Conservation (phyloP, 2,888 invertebrate species). For the Lochmaea capreae region DNA sequence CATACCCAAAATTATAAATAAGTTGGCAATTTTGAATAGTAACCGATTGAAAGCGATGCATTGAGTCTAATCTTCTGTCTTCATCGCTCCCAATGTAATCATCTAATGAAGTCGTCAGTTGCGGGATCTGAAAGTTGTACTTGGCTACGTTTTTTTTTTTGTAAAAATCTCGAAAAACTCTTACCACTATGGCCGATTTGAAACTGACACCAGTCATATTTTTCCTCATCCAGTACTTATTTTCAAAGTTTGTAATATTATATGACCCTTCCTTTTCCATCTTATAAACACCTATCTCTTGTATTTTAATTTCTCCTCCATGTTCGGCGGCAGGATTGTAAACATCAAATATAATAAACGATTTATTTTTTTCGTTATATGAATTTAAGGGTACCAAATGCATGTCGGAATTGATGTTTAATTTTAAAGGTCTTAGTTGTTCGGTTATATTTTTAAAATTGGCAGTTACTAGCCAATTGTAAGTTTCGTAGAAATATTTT, state of each 20-base stretch:
- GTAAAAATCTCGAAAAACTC: background rate
- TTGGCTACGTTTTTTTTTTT: background rate
- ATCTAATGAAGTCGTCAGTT: constrained; percentile 58
- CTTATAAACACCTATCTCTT: constrained; percentile 67
- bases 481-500: constrained; percentile 56
- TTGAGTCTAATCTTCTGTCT: constrained; percentile 70
- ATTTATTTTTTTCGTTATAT: constrained; percentile 37
- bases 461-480: constrained; percentile 64
- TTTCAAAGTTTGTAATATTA: constrained; percentile 49
- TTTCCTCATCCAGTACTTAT: constrained; percentile 63
- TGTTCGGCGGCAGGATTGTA: constrained; percentile 71
- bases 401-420: constrained; percentile 68
- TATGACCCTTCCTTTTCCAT: constrained; percentile 52
- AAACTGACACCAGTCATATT: constrained; percentile 70
- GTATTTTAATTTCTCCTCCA: constrained; percentile 67
- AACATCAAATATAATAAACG: constrained; percentile 65
- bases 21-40: constrained; percentile 71
- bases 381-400: constrained; percentile 57
- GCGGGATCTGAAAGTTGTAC: background rate
- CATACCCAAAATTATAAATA: constrained; percentile 76
- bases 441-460: constrained; percentile 49
- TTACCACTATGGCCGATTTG: constrained; percentile 70
- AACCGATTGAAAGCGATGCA: constrained; percentile 74
- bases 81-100: constrained; percentile 68
- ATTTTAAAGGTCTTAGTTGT: constrained; percentile 60